Percentiles rank a stretch among this genome's conserved stretches.
Conservation (phyloP, 2,113 vertebrate species). For the Seriola quinqueradiata region DNA sequence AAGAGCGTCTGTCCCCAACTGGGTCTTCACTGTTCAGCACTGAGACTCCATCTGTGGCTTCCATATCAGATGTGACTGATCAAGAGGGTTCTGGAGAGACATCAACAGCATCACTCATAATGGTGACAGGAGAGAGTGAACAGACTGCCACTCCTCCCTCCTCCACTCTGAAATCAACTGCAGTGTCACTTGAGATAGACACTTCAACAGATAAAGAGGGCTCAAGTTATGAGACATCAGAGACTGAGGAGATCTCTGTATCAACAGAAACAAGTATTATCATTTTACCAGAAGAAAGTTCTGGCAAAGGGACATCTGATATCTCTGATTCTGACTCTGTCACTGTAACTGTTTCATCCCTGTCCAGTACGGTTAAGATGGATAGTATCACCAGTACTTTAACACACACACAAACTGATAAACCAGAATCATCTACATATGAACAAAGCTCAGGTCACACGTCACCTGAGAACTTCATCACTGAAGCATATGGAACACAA, state of each 20-base stretch:
- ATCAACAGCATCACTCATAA: conserved; percentile 4
- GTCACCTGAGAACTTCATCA: conserved; percentile 4
- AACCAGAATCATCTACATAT: conserved; percentile 11
- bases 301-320: conserved; percentile 1
- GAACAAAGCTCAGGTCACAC: conserved; percentile 18
- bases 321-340: conserved; percentile 4
- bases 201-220: conserved; percentile 8
- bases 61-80: conserved; percentile 28
- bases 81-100: neutral
- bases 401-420: conserved; percentile 20
- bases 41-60: conserved; percentile 7
- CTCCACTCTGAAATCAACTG: conserved; percentile 25
- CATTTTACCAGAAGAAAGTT: conserved; percentile 17
- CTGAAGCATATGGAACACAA: conserved; percentile 10
- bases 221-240: conserved; percentile 16
- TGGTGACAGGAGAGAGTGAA: conserved; percentile 2
- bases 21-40: conserved; percentile 38
- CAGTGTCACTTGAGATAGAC: conserved; percentile 12
- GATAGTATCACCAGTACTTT: conserved; percentile 22
- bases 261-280: conserved; percentile 29
- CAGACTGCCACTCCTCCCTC: conserved; percentile 4
- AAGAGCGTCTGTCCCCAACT: conserved; percentile 4
- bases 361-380: neutral
- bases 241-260: conserved; percentile 3
- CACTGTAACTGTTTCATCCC: conserved; percentile 11